A percentile compares a stretch with the other conserved stretches of the same genome.
phyloP scores from a whole-genome alignment of 2,888 invertebrate genomes.

The Lycaena phlaeas region DNA sequence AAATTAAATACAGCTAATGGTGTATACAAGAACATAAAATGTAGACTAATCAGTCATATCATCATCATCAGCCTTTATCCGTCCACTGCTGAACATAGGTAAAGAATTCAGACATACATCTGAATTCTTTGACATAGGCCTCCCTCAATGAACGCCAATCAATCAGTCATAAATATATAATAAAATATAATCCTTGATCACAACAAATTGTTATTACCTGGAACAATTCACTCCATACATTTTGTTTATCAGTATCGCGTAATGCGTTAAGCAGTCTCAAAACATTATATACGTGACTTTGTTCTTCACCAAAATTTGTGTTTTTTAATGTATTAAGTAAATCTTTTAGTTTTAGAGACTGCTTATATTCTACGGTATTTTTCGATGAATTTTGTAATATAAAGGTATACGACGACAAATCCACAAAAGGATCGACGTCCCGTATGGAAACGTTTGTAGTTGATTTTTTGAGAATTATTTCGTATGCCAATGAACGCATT shows the following conservation, averaged over 20 bases:
- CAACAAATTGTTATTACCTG: no score
- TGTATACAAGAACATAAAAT: no score
- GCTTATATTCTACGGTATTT: slow-evolving; percentile 51
- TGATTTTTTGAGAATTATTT: slow-evolving; percentile 55
- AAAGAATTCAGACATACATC: no score
- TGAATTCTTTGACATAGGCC: no score
- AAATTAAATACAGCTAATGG: no score
- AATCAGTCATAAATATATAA: no score
- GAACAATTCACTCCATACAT: slow-evolving; percentile 44
- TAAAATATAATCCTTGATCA: no score
- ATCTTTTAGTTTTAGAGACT: slow-evolving; percentile 42
- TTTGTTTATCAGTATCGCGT: slow-evolving; percentile 39
- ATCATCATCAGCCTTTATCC: no score
- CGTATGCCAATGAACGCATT: slow-evolving; percentile 54
- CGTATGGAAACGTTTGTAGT: slow-evolving; percentile 28
- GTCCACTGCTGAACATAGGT: no score
- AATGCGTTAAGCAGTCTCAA: slow-evolving; percentile 43
- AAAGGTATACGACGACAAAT: slow-evolving; percentile 49
- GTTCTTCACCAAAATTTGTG: slow-evolving; percentile 37
- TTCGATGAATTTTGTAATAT: slow-evolving; percentile 40
- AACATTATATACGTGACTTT: slow-evolving; percentile 36
- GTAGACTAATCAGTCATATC: no score
- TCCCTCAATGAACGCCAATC: no score
- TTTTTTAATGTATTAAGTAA: slow-evolving; percentile 36
- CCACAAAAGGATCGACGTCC: slow-evolving; percentile 42